These are phyloP conservation scores for Mareca strepera DNA, from an alignment of 2,797 vertebrate genomes.

Conservation along the genomic window DNA sequence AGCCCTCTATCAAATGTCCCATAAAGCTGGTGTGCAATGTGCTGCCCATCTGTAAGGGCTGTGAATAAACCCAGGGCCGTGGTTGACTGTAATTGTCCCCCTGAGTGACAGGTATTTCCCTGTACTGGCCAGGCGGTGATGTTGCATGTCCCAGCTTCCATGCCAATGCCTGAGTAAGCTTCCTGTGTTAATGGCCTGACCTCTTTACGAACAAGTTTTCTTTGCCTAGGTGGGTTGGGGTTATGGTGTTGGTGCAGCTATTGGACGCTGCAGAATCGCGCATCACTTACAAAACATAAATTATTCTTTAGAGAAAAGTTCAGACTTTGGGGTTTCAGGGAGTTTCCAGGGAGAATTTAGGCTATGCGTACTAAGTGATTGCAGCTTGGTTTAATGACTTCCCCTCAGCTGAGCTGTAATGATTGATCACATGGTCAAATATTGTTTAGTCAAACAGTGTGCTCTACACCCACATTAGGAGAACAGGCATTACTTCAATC, in stretches of 20 bases:
- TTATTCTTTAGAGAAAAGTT: background rate
- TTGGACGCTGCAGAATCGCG: background rate
- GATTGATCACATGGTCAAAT: background rate
- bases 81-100: background rate
- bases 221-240: background rate
- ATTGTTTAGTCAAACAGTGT: background rate
- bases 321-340: background rate
- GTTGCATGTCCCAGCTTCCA: background rate
- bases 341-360: background rate
- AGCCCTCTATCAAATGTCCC: background rate
- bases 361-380: background rate
- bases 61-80: background rate
- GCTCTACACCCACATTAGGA: background rate
- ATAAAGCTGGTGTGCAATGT: background rate
- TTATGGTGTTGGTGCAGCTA: background rate
- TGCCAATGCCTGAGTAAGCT: background rate
- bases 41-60: background rate
- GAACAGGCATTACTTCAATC: background rate
- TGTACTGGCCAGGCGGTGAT: background rate
- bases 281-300: background rate
- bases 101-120: fast-evolving
- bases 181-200: background rate
- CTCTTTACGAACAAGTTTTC: background rate
- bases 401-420: background rate
- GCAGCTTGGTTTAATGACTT: background rate